Evolutionary conservation across 2,113 vertebrate species (phyloP).

Genomic region (Siphamia tubifer): DNA sequence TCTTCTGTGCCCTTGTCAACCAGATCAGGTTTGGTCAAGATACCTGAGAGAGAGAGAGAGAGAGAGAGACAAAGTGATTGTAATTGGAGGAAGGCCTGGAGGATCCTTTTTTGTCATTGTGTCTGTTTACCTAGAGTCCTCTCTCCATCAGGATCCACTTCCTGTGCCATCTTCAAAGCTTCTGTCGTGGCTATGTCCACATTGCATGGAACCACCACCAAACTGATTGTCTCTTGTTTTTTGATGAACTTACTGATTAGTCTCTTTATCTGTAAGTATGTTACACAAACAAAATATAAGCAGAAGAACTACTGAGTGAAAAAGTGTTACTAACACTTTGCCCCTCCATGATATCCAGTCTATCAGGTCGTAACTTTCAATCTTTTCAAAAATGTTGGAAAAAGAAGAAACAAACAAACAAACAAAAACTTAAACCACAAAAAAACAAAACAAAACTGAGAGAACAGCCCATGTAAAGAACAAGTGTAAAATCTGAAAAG

Average conservation of each 20-base stretch:
- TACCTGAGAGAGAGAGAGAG: slow-evolving; percentile 71
- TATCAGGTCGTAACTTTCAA: too few species aligned
- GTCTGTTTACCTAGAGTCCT: slow-evolving; percentile 83
- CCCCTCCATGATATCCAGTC: too few species aligned
- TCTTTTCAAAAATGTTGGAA: too few species aligned
- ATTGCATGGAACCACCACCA: slow-evolving; percentile 89
- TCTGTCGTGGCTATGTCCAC: slow-evolving; percentile 94
- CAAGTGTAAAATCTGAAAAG: too few species aligned
- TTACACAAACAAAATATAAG: too few species aligned
- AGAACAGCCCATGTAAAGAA: too few species aligned
- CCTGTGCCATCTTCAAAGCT: slow-evolving; percentile 89
- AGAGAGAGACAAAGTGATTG: background rate
- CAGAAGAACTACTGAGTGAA: too few species aligned
- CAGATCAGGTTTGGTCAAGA: slow-evolving; percentile 91
- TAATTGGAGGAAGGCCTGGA: rapidly evolving
- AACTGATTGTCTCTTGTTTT: slow-evolving; percentile 86
- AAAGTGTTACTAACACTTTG: too few species aligned
- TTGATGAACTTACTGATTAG: slow-evolving; percentile 84
- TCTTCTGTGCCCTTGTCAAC: slow-evolving; percentile 87
- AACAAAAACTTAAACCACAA: too few species aligned
- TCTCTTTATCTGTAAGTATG: slow-evolving; percentile 80
- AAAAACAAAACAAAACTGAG: too few species aligned
- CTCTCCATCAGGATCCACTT: slow-evolving; percentile 86
- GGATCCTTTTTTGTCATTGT: background rate
- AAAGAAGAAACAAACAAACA: too few species aligned